Conservation (phyloP, 2,113 vertebrate species). For the Circaetus gallicus region DNA sequence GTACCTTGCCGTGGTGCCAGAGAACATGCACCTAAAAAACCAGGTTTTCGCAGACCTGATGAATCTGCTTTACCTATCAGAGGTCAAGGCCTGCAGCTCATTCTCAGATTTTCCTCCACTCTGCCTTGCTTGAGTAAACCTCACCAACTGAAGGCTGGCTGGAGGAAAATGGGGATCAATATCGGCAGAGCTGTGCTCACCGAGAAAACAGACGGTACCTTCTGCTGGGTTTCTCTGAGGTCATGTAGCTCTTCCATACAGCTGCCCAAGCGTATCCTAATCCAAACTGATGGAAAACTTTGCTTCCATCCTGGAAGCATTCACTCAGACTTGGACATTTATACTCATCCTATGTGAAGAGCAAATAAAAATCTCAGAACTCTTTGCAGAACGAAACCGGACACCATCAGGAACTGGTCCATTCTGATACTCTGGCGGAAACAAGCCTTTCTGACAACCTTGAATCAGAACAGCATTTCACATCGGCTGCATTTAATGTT, state of each 20-base stretch:
- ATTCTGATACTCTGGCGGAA: neutral
- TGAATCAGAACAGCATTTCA: neutral
- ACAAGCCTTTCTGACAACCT: neutral
- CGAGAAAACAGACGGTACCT: neutral
- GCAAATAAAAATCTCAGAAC: neutral
- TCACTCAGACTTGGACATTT: neutral
- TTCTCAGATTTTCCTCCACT: neutral
- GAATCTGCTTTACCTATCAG: neutral
- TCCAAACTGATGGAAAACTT: neutral
- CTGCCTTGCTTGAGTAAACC: neutral
- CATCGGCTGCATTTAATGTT: neutral
- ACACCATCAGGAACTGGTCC: neutral
- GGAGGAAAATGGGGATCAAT: neutral
- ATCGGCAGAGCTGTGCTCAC: neutral
- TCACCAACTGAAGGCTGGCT: neutral
- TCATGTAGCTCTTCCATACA: neutral
- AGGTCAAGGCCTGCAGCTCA: neutral
- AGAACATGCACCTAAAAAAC: neutral
- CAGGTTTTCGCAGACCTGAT: neutral
- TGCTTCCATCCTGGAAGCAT: neutral
- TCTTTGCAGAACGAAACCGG: accelerated
- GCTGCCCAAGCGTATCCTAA: accelerated
- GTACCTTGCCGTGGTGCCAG: neutral
- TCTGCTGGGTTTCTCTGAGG: neutral
- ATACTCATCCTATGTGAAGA: neutral